Base-by-base conservation (phyloP, 2,888 invertebrate species). In the Acanthosoma haemorrhoidale region DNA sequence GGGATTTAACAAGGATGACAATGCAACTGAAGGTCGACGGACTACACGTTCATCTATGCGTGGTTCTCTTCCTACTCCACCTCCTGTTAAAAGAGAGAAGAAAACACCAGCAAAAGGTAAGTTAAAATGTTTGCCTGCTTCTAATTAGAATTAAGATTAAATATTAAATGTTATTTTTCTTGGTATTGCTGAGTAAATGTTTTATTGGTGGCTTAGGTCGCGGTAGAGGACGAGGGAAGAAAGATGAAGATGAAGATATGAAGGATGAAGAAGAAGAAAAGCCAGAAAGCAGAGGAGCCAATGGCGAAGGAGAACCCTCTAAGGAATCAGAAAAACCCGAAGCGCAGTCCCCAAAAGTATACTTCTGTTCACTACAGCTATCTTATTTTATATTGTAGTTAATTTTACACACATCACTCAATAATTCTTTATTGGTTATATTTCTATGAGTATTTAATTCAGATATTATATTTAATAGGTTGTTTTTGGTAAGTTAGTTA, bases 71-170 rank as follows among this genome's bases (percentile, higher is more conserved):
- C 70, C 73, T n/a, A 73, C 73, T 11, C 71, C 75, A 6, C 74
- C 75, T 2, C 75, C 75, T 18, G 71, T 73, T 6, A 73, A 74
- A 36, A 70, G 72, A 38, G 73, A 75, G 18, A 72, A 72, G 66
- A 75, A 75, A 67, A 72, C 73, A 29, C 71, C 75, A 9, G 71
- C 73, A 9, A 74, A 72, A 75, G 75, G 75, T 75, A 57, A 29
- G 39, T 15, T 25, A 25, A 43, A 38, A 2, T 39, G 8, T 11
- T 5, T 41, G 41, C 11, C 5, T 21, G 25, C n/a, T n/a, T 11
- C 4, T 57, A 57, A 21, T n/a, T 57, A 21, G 9, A 57, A 21
- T 57, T 57, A 21, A 21, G 8, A 4, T 21, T 5, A 21, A n/a
- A 57, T 57, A 11, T 21, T 21, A 5, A 41, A 41, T 4, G 3